Evolutionary conservation across 1,140 invertebrate species (phyloP), one percentile per base, ranked within the genome.

Genomic region (Hycleus cichorii): DNA sequence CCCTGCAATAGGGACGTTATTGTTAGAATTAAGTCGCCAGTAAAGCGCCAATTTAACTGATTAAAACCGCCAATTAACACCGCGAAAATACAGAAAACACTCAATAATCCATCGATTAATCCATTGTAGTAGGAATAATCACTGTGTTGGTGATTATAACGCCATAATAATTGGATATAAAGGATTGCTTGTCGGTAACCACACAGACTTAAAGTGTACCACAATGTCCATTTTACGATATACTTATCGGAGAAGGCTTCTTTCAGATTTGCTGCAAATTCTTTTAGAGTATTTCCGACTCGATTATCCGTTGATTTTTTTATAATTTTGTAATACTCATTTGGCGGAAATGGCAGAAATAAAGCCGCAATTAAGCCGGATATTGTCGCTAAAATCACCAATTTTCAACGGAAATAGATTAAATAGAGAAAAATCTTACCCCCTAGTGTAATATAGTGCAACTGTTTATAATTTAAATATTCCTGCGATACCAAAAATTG

Each of bases 151-250:
- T 53, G 40, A 11, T 46, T 1, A 6, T 7, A 24, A 38, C 32
- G 25, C 51, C 42, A 53, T 32, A 53, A 46, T 5, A 32, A 42
- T 46, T 53, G 51, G 7, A 53, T 32, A 32, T 53, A 45, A 27
- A 45, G 7, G 27, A 32, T 26, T 5, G 45, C 8, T 32, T 45
- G 40, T 26, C 11, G 27, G 42, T 53, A 53, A 11, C 51, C 51
- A 42, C 51, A 53, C 18, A 53, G 7, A n/a, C 42, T 45, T 10
- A 53, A 32, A 38, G 39, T 46, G 12, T 45, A 38, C 51, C 51
- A 53, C 0, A 53, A 10, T 53, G 51, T 38, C 51, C 51, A 53
- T 32, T 53, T 53, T 10, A 53, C 27, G 3, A 53, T 45, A 45
- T 53, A 53, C 45, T 53, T 53, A 38, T 53, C 46, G 3, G 51